Evolutionary conservation across 2,888 invertebrate genomes (phyloP).

Genomic region (Meloe dianella): DNA sequence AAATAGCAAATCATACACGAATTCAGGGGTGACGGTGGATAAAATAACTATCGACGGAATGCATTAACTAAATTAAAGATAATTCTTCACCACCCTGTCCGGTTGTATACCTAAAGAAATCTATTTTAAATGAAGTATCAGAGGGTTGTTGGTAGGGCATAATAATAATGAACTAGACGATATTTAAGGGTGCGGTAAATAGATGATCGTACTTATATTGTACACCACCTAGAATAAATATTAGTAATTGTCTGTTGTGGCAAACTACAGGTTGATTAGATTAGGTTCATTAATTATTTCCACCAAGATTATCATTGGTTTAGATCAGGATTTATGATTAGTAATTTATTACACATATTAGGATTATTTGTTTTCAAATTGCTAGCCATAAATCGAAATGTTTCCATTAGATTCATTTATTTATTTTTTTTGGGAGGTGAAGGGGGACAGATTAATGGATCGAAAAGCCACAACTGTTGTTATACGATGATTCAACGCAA

Average conservation of each 20-base stretch:
- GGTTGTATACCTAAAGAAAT: constrained; percentile 29
- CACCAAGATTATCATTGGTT: background rate
- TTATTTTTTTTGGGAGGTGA: background rate
- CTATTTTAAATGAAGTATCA: constrained; percentile 32
- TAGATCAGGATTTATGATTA: background rate
- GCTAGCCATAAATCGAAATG: constrained; percentile 4
- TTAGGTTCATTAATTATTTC: background rate
- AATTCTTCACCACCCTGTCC: constrained; percentile 28
- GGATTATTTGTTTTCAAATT: background rate
- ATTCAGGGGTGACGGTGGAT: background rate
- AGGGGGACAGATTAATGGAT: background rate
- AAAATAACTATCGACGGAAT: constrained; percentile 14
- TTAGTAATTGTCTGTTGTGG: background rate
- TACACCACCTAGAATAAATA: background rate
- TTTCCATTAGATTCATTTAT: constrained; percentile 1
- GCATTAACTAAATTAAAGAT: constrained; percentile 38
- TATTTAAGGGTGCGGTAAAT: background rate
- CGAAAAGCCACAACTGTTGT: background rate
- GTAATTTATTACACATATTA: background rate
- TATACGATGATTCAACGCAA: background rate
- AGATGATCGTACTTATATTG: background rate
- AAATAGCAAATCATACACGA: background rate
- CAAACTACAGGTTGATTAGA: constrained; percentile 1
- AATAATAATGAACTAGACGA: background rate
- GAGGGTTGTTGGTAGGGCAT: background rate